These are phyloP conservation scores for Iphiclides podalirius DNA, from an alignment of 2,888 invertebrate species.

Conservation along the genomic window DNA sequence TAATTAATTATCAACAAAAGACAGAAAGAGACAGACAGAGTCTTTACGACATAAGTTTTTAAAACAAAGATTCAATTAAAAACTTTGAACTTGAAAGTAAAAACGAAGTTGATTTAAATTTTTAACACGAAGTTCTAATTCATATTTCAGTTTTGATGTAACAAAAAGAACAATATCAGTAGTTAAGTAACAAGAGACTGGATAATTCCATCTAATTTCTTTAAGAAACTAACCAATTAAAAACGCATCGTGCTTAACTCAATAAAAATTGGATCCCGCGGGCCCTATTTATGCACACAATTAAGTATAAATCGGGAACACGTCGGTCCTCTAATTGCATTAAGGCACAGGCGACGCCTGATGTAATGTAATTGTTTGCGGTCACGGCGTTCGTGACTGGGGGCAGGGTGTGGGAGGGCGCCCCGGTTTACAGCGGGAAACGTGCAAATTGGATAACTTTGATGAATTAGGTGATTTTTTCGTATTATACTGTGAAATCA, in stretches of 20 bases:
- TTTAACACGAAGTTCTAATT: too few relatives aligned
- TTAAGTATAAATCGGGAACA: constrained; percentile 43
- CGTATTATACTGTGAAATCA: not conserved
- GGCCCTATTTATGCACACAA: constrained; percentile 29
- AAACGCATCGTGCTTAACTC: constrained; percentile 12
- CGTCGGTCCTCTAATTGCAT: constrained; percentile 45
- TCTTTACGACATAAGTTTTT: too few relatives aligned
- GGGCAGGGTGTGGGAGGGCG: constrained; percentile 22
- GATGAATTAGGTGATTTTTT: not conserved
- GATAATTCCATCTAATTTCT: too few relatives aligned
- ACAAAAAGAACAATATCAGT: too few relatives aligned
- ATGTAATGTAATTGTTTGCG: constrained; percentile 55
- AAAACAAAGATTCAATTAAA: too few relatives aligned
- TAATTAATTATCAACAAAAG: too few relatives aligned
- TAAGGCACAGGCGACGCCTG: constrained; percentile 42
- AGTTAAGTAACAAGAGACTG: too few relatives aligned
- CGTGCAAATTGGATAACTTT: constrained; percentile 5
- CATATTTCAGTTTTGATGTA: too few relatives aligned
- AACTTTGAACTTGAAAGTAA: too few relatives aligned
- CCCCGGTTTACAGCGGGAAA: not conserved
- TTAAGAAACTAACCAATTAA: too few relatives aligned
- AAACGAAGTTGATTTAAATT: too few relatives aligned
- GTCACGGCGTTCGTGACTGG: constrained; percentile 37
- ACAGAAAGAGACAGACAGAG: too few relatives aligned
- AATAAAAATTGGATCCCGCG: constrained; percentile 11